Conservation (phyloP, 2,113 vertebrate species). For the Clarias gariepinus region DNA sequence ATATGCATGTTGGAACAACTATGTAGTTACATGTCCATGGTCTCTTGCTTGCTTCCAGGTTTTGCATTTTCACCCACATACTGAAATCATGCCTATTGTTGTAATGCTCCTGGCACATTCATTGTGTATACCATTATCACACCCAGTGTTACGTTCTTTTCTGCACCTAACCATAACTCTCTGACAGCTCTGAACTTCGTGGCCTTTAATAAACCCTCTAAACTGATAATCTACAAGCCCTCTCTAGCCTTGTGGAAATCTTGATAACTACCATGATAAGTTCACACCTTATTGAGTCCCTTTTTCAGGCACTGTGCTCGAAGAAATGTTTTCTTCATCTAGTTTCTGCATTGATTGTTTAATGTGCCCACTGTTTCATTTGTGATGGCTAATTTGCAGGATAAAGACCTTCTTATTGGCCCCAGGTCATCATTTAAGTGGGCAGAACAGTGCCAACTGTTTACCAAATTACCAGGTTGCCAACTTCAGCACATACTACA, state of each 20-base stretch:
- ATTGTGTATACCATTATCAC: not conserved
- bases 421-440: conserved; percentile 35
- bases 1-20: not conserved
- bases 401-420: conserved; percentile 31
- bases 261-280: not conserved
- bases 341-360: conserved; percentile 5
- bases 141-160: not conserved
- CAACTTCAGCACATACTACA: conserved; percentile 39
- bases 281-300: not conserved
- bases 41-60: not conserved
- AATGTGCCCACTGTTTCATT: conserved; percentile 19
- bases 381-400: conserved; percentile 38
- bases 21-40: not conserved
- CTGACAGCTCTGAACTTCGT: not conserved
- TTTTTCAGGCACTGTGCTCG: conserved; percentile 1
- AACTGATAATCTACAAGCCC: not conserved
- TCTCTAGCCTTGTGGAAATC: not conserved
- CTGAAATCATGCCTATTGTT: not conserved
- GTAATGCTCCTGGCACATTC: not conserved
- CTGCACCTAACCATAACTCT: not conserved
- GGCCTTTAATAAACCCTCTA: not conserved
- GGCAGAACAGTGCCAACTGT: conserved; percentile 51
- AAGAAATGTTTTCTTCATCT: not conserved
- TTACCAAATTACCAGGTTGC: conserved; percentile 59
- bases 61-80: not conserved